Percentiles rank a stretch among this genome's conserved stretches.
Evolutionary conservation across 2,797 vertebrate species (phyloP).

Genomic region (Mormyrus hasselquistii): DNA sequence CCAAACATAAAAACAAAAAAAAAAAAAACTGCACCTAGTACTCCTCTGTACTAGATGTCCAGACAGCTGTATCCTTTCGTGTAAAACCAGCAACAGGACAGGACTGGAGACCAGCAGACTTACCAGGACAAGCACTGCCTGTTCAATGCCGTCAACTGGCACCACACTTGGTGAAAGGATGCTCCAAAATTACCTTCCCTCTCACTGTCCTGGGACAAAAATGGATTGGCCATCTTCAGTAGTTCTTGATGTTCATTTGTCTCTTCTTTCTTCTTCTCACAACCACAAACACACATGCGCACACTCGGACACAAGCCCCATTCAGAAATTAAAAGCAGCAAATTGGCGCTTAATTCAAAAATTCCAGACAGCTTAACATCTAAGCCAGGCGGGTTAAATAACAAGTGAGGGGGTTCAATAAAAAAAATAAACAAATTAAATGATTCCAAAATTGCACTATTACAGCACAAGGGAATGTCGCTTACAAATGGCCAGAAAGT

Average conservation of each 20-base stretch:
- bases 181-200: slow-evolving; percentile 56
- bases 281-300: slow-evolving; percentile 25
- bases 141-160: slow-evolving; percentile 53
- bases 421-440: background rate
- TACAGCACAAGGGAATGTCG: background rate
- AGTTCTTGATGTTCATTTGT: slow-evolving; percentile 20
- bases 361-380: background rate
- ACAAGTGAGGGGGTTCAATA: background rate
- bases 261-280: background rate
- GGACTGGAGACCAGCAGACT: slow-evolving; percentile 55
- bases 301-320: background rate
- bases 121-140: slow-evolving; percentile 61
- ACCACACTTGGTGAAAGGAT: slow-evolving; percentile 49
- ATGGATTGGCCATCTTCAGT: slow-evolving; percentile 34
- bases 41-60: slow-evolving; percentile 18
- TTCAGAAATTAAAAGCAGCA: slow-evolving; percentile 30
- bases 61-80: slow-evolving; percentile 33
- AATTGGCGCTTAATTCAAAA: background rate
- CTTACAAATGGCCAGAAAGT: background rate
- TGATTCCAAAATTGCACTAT: background rate
- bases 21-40: background rate
- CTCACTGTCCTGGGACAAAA: slow-evolving; percentile 60
- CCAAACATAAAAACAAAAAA: background rate
- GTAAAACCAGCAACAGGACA: slow-evolving; percentile 49
- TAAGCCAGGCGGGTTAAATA: background rate